Evolutionary conservation across 1,140 invertebrate genomes (phyloP), one percentile per base, ranked within the genome.

Genomic region (Bombus superbus): DNA sequence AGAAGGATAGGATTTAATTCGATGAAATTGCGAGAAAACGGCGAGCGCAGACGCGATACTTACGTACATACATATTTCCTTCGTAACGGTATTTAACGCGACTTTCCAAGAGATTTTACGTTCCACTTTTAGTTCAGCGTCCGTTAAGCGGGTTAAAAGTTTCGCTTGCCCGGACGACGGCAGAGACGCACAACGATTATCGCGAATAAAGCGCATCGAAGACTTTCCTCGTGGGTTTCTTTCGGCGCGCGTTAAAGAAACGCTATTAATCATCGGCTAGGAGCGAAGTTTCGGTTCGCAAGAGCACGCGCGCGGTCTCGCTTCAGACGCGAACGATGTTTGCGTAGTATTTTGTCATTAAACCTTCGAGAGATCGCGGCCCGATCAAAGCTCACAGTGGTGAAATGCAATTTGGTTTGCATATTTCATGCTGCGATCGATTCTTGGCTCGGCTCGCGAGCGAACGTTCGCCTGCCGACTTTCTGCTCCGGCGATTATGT

Each of bases 351-450:
- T 80, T 80, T 76, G 64, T 69, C 62, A 79, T 89, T 83, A 89
- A 86, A 40, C 44, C 38, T 18, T 38, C 40, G 57, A 79, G 79
- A 82, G 83, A 88, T 83, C 79, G 38, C 68, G 42, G 53, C 3
- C 32, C 62, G 86, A 88, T 88, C 88, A 72, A 80, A 76, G 68
- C 57, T 80, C 62, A 40, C 42, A 57, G 83, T 35, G 75, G 64
- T 66, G 88, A 91, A 93, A 93, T 92, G 91, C 92, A 94, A 94
- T 94, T 94, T 92, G 89, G 89, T 92, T 94, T 93, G 92, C 92
- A 94, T 93, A 94, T 94, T 93, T 93, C 90, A 86, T 86, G 86
- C 85, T 86, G 88, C 83, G 89, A 93, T 94, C 91, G 91, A 94
- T 94, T 91, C 88, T 90, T 83, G 87, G 86, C 89, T 87, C 83